Conservation (phyloP, 2,797 vertebrate species). For the Odontamblyopus lacepedii region DNA sequence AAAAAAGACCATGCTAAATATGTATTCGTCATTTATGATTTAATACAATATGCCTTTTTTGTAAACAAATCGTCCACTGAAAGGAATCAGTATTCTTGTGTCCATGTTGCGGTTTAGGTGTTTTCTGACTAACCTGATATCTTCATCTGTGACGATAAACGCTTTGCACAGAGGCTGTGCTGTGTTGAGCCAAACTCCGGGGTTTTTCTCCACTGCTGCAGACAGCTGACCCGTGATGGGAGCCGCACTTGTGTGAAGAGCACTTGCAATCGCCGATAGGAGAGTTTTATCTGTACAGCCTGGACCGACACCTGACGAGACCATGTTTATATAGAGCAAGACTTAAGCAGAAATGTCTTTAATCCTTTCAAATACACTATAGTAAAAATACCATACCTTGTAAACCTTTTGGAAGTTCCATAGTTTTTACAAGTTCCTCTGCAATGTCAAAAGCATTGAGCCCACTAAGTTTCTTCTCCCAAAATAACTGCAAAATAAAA, state of each 20-base stretch:
- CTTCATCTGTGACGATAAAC: constrained; percentile 97
- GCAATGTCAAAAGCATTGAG: constrained; percentile 97
- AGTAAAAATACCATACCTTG: constrained; percentile 81
- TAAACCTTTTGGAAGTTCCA: constrained; percentile 96
- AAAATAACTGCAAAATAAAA: constrained; percentile 85
- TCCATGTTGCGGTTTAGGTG: background rate
- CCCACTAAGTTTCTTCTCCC: constrained; percentile 97
- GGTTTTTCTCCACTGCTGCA: constrained; percentile 96
- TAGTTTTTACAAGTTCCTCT: constrained; percentile 96
- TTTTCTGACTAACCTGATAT: constrained; percentile 85
- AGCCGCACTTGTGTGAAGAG: constrained; percentile 93
- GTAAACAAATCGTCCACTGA: background rate
- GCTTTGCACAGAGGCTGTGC: constrained; percentile 96
- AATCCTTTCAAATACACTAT: background rate
- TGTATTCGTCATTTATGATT: background rate
- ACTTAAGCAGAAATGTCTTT: background rate
- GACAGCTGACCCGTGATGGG: constrained; percentile 98
- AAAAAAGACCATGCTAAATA: background rate
- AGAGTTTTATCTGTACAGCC: constrained; percentile 96
- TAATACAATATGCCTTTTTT: background rate
- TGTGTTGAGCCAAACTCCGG: constrained; percentile 97
- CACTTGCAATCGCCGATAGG: constrained; percentile 94
- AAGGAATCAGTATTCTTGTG: background rate
- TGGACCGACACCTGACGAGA: constrained; percentile 87
- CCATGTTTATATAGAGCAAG: background rate